phyloP scores from a whole-genome alignment of 2,888 invertebrate genomes.

The Temnothorax rugatulus region DNA sequence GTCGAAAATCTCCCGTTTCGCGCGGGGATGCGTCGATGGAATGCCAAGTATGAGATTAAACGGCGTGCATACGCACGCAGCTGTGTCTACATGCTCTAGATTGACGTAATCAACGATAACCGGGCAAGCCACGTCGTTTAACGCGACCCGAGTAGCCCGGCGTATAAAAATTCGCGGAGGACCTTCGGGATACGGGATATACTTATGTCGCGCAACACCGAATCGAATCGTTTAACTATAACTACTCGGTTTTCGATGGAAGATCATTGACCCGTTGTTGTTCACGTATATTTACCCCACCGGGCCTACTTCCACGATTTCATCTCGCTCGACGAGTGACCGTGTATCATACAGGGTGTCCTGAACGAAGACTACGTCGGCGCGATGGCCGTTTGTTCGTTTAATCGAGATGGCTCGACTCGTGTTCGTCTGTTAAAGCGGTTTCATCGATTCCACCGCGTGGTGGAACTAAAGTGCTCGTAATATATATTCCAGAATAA shows the following conservation, averaged over 20 bases:
- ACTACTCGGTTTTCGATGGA: conserved; percentile 27
- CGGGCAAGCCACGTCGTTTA: neutral
- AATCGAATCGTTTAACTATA: neutral
- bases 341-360: conserved; percentile 2
- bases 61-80: neutral
- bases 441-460: too few relatives aligned
- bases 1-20: neutral
- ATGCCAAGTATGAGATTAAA: conserved; percentile 3
- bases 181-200: neutral
- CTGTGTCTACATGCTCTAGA: conserved; percentile 23
- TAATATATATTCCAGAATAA: too few relatives aligned
- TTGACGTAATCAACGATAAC: conserved; percentile 4
- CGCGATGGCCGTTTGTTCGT: neutral
- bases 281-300: neutral
- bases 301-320: conserved; percentile 10
- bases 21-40: conserved; percentile 4
- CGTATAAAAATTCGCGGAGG: neutral
- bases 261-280: conserved; percentile 57
- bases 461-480: too few relatives aligned
- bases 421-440: neutral
- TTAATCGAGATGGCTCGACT: neutral
- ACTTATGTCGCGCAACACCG: neutral
- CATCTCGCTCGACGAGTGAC: conserved; percentile 35
- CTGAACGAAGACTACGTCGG: neutral
- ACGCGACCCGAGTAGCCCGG: neutral